Base-by-base conservation (phyloP, 2,113 vertebrate genomes). In the Triplophysa tibetana region DNA sequence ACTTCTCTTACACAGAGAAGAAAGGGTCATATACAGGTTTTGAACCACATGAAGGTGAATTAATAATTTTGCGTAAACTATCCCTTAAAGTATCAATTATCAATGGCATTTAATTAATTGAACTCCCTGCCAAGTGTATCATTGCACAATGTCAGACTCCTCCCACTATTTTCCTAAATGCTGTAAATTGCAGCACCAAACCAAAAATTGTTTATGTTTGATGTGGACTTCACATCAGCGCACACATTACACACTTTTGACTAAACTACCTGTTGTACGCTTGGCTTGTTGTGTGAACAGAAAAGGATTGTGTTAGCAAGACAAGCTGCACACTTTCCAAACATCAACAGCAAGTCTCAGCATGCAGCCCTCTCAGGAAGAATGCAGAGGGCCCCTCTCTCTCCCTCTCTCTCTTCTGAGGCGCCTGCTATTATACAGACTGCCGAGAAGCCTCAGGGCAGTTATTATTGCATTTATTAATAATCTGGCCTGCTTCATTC, bases 401-500 rank as follows among this genome's bases (percentile, higher is more conserved):
- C 33, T 38, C 33, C 6, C n/a, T 73, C 79, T 58, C 33, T 52
- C 29, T 33, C 52, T 29, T 84, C 87, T 87, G 80, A 88, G 90
- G 88, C 88, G 89, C 86, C 92, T 90, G 88, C 89, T 88, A 91
- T 93, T 92, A 92, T 88, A 83, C 83, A 84, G 87, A 88, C 87
- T 89, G 10, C 82, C 84, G 80, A 86, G 56, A 75, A 85, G 85
- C 90, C 88, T 26, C 77, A 78, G 88, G 92, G 88, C 88, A 82
- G 87, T 89, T 89, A 92, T 92, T 92, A 94, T 80, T 70, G 89
- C 89, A 84, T 90, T 91, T 91, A 91, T 91, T 89, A 90, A 92
- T 90, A 88, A 88, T 88, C 79, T 64, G 82, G 80, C 89, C 89
- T 88, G 86, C 88, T 88, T 90, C 76, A 88, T 91, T 89, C 87